Conservation (phyloP, 2,888 invertebrate species). For the Celastrina argiolus region DNA sequence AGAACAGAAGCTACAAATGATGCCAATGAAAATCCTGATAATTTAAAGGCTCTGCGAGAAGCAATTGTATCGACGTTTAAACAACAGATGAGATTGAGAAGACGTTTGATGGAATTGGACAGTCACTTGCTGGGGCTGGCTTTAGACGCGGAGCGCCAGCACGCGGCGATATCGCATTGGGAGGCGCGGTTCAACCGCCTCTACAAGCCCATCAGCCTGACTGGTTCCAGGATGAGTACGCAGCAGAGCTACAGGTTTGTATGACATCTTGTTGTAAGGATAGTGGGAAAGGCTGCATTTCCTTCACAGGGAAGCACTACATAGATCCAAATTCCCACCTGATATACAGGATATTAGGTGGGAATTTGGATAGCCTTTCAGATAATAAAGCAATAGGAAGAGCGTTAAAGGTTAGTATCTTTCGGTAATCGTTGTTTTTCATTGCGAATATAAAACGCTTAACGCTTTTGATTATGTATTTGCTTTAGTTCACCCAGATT, state of each 20-base stretch:
- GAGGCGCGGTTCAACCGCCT: conserved; percentile 88
- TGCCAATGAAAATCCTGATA: conserved; percentile 58
- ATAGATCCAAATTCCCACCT: no score
- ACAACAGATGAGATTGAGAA: conserved; percentile 93
- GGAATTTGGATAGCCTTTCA: no score
- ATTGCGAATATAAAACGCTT: no score
- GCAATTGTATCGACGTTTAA: conserved; percentile 93
- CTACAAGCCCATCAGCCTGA: conserved; percentile 79
- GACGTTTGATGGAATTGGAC: conserved; percentile 93
- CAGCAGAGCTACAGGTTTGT: conserved; percentile 78
- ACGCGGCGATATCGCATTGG: conserved; percentile 93
- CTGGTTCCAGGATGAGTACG: conserved; percentile 77
- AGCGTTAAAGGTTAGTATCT: no score
- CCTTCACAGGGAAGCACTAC: no score
- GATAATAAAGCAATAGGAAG: no score
- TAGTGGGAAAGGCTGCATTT: no score
- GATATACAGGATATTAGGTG: no score
- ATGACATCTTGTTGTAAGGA: no score
- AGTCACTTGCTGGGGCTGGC: conserved; percentile 91
- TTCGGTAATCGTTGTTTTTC: no score
- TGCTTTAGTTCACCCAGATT: no score
- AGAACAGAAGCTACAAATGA: conserved; percentile 42
- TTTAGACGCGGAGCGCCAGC: conserved; percentile 92
- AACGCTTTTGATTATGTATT: no score
- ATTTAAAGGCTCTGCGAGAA: conserved; percentile 84